Percentiles rank a stretch among this genome's conserved stretches.
Evolutionary conservation across 1,140 invertebrate genomes (phyloP).

Genomic region (Leptonema lineaticorne): DNA sequence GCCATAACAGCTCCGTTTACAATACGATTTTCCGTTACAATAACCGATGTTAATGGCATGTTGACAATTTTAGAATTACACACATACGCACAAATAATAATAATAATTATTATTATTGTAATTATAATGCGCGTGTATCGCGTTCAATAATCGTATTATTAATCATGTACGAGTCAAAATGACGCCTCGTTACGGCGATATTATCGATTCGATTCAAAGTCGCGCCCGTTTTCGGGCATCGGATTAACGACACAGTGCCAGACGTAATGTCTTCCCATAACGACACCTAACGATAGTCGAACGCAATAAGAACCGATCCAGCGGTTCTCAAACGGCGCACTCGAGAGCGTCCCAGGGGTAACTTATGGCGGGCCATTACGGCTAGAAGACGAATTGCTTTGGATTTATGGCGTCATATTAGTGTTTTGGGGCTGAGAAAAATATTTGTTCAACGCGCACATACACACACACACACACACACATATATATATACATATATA

Average conservation of each 20-base stretch:
- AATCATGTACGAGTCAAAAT: too few species aligned
- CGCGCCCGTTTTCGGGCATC: not conserved
- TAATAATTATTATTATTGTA: too few species aligned
- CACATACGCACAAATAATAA: too few species aligned
- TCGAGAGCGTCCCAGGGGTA: not conserved
- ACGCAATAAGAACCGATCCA: not conserved
- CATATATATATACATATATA: too few species aligned
- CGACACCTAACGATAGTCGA: slow-evolving; percentile 12
- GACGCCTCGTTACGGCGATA: not conserved
- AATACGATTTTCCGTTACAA: too few species aligned
- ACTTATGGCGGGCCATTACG: slow-evolving; percentile 24
- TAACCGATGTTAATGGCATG: too few species aligned
- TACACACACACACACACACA: not conserved
- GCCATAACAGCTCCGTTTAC: too few species aligned
- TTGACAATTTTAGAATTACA: too few species aligned
- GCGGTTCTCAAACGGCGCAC: not conserved
- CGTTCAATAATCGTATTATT: too few species aligned
- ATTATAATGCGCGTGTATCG: too few species aligned
- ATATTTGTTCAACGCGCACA: too few species aligned
- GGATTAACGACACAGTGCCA: not conserved
- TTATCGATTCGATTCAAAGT: not conserved
- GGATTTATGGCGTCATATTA: slow-evolving; percentile 30
- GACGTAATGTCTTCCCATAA: not conserved
- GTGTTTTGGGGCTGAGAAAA: too few species aligned
- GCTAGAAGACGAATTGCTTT: slow-evolving; percentile 25